Evolutionary conservation across 2,113 vertebrate species (phyloP).

Genomic region (Campylorhamphus procurvoides): DNA sequence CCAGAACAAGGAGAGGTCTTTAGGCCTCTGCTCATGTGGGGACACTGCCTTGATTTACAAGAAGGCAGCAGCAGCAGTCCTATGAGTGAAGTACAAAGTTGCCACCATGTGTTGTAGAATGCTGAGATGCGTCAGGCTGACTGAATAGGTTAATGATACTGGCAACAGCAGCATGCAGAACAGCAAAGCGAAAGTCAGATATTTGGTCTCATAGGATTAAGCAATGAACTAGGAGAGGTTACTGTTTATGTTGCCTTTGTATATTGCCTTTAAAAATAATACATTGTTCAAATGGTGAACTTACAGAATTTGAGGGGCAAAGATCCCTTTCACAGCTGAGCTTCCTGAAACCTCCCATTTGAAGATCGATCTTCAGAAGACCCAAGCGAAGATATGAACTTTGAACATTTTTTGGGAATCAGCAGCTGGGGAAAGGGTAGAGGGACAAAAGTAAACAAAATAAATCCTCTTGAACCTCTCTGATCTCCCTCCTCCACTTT

Average conservation of each 20-base stretch:
- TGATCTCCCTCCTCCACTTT: not conserved
- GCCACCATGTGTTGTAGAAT: not conserved
- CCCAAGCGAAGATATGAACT: not conserved
- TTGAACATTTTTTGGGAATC: not conserved
- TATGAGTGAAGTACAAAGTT: not conserved
- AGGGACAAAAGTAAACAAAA: not conserved
- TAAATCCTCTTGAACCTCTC: not conserved
- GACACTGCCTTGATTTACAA: accelerated
- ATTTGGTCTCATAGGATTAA: not conserved
- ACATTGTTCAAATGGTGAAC: not conserved
- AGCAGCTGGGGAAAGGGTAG: not conserved
- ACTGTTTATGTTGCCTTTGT: not conserved
- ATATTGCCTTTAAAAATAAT: not conserved
- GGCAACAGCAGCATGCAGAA: not conserved
- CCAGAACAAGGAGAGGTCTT: not conserved
- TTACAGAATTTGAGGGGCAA: not conserved
- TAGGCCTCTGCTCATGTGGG: not conserved
- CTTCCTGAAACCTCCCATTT: not conserved
- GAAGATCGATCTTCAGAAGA: not conserved
- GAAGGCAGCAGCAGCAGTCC: not conserved
- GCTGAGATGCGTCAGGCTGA: not conserved
- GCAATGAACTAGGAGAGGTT: not conserved
- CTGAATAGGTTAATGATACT: not conserved
- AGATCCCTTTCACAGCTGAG: not conserved
- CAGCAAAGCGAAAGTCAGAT: not conserved